Evolutionary conservation across 2,888 invertebrate genomes (phyloP), one percentile per base, ranked within the genome.

Genomic region (Lagria hirta): DNA sequence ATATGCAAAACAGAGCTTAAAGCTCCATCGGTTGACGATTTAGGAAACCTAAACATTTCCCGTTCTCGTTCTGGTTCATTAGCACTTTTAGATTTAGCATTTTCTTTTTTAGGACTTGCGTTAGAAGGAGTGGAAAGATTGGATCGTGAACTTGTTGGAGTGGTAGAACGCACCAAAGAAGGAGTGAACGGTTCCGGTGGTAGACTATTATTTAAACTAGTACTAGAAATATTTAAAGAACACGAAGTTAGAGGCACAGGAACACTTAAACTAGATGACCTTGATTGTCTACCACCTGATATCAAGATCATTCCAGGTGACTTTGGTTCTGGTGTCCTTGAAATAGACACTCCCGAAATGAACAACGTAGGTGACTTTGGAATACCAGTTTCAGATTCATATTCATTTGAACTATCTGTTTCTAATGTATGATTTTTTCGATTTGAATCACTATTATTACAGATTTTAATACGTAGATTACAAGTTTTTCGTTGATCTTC

Each of bases 321-420:
- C 56, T 74, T 73, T 16, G 75, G 75, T 63, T 76, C 76, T 6
- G 76, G 74, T 4, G 76, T 76, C 13, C 78, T 66, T 20, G 74
- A 76, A 51, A 78, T 78, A n/a, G 77, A 76, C 5, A 78, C 77
- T 13, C 78, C 78, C 13, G 76, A 76, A 46, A 78, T 78, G 58
- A 75, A 77, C n/a, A 78, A 61, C 1, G 78, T 78, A 5, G 78
- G 77, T 2, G 76, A 76, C 57, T 75, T 75, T 6, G 77, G 77
- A 28, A 77, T 76, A 2, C 77, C 78, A 1, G 76, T 77, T 58
- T 77, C 77, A n/a, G 76, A 75, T 64, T 77, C 77, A 58, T 75
- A 76, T 54, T 77, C 76, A 53, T 75, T 75, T 4, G 74, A 74
- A 57, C 74, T 74, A 49, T 75, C 75, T 0, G 75, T 75, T 58